Percentiles rank a stretch among this genome's conserved stretches.
Evolutionary conservation across 2,113 vertebrate genomes (phyloP).

Genomic region (Anolis sagrei): DNA sequence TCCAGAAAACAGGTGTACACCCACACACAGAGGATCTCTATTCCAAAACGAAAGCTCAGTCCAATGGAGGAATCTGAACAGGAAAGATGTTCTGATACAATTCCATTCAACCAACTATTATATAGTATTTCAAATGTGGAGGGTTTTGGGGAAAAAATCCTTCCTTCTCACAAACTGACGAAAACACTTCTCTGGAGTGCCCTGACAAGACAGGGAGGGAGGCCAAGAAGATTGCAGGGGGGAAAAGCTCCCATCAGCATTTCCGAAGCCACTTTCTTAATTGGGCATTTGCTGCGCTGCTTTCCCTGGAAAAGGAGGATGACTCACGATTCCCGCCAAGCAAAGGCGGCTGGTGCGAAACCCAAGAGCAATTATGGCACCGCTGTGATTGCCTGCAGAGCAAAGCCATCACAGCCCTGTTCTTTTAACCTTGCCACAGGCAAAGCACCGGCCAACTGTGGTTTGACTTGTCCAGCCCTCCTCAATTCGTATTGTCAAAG

Average conservation of each 20-base stretch:
- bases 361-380: background rate
- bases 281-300: background rate
- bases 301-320: background rate
- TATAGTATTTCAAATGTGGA: background rate
- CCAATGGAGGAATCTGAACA: background rate
- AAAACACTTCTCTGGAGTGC: background rate
- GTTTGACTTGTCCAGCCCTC: background rate
- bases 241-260: background rate
- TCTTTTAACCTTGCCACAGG: conserved; percentile 12
- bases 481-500: background rate
- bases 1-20: background rate
- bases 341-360: background rate
- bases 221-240: background rate
- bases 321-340: background rate
- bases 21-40: background rate
- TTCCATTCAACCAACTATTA: background rate
- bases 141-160: background rate
- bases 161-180: background rate
- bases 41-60: background rate
- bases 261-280: background rate
- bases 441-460: background rate
- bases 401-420: background rate
- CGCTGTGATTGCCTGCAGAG: background rate
- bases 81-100: background rate
- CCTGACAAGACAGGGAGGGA: background rate